A percentile compares a stretch with the other conserved stretches of the same genome.
phyloP scores from a whole-genome alignment of 64 coral and sea anemone species.

The Actinia equina region DNA sequence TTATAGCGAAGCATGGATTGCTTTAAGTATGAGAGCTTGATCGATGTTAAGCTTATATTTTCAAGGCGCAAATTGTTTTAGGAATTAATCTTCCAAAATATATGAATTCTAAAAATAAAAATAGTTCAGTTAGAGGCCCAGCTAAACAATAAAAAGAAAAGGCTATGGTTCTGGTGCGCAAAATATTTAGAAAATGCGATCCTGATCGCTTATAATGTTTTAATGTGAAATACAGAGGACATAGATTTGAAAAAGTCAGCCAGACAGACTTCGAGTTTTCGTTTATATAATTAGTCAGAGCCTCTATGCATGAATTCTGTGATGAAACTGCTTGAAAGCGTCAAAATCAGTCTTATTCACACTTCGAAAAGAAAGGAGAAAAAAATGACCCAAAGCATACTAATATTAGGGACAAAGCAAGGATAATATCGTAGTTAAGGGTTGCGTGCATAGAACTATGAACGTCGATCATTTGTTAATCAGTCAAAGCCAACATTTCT shows the following conservation, averaged over 20 bases:
- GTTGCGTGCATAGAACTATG: background rate
- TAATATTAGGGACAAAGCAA: background rate
- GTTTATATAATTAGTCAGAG: background rate
- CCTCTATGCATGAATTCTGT: background rate
- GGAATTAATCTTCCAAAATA: constrained; percentile 2
- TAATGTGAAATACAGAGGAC: constrained; percentile 1
- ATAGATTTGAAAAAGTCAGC: background rate
- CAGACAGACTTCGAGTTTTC: background rate
- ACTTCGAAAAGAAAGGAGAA: background rate
- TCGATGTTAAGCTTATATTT: background rate
- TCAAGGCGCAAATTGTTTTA: background rate
- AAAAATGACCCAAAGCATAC: background rate
- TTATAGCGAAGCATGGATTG: no score
- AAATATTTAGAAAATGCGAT: background rate
- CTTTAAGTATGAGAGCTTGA: no score
- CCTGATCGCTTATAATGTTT: background rate
- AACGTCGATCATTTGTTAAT: background rate
- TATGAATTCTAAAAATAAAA: background rate
- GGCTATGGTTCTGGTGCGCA: background rate
- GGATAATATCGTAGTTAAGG: background rate
- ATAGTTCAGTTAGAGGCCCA: background rate
- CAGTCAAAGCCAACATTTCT: background rate
- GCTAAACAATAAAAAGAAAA: background rate
- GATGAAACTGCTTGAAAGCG: background rate
- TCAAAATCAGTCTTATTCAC: background rate